These are phyloP conservation scores for Sphaerodactylus townsendi DNA, from an alignment of 2,113 vertebrate species.

Conservation along the genomic window DNA sequence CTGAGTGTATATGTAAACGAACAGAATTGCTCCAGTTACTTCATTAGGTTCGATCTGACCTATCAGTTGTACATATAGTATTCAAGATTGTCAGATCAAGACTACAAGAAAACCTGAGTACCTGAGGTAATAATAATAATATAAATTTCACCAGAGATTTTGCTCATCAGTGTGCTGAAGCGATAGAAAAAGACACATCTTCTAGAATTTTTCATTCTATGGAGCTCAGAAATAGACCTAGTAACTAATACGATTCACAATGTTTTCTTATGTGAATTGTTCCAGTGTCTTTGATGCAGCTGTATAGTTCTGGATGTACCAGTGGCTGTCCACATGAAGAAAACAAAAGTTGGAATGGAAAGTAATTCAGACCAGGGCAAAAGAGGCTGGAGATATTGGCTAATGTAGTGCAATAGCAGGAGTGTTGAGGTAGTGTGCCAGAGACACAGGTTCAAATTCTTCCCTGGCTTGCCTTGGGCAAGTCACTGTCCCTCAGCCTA, in stretches of 20 bases:
- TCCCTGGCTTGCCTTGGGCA: neutral
- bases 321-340: constrained; percentile 1
- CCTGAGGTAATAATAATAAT: neutral
- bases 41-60: neutral
- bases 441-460: neutral
- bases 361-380: neutral
- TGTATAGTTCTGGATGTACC: neutral
- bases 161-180: neutral
- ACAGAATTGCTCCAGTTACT: neutral
- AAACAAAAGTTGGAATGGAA: neutral
- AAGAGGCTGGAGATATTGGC: neutral
- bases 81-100: neutral
- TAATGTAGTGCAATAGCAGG: neutral
- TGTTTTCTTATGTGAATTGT: neutral
- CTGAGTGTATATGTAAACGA: neutral
- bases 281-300: neutral
- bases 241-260: neutral
- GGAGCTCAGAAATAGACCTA: neutral
- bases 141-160: neutral
- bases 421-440: neutral
- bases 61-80: constrained; percentile 3
- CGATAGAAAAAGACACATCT: neutral
- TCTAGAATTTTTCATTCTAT: neutral
- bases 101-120: neutral
- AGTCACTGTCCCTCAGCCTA: neutral